A percentile compares a stretch with the other conserved stretches of the same genome.
Conservation (phyloP, 1,140 invertebrate genomes). For the Episyrphus balteatus region DNA sequence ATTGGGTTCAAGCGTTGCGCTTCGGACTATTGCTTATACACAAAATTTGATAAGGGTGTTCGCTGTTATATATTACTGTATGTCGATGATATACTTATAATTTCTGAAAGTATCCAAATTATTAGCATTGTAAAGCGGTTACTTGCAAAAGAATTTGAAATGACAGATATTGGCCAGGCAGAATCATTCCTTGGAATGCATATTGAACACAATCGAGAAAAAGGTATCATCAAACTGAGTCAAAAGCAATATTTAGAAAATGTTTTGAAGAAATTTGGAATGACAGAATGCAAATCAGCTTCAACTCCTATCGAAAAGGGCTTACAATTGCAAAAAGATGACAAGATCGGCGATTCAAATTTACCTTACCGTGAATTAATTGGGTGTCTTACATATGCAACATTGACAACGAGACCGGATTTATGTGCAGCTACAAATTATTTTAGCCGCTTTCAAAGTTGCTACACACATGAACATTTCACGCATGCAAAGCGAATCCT, state of each 20-base stretch:
- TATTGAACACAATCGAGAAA: conserved; percentile 22
- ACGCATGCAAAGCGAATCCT: conserved; percentile 42
- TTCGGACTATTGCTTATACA: not conserved
- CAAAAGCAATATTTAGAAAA: conserved; percentile 29
- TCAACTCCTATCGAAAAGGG: conserved; percentile 23
- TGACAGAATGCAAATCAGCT: conserved; percentile 26
- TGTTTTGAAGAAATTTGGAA: conserved; percentile 27
- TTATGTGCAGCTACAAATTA: too few species aligned
- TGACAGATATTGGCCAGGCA: conserved; percentile 27
- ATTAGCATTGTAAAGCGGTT: conserved; percentile 15
- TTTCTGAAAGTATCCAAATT: conserved; percentile 13
- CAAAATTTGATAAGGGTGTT: not conserved
- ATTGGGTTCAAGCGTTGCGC: not conserved
- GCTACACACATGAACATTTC: too few species aligned
- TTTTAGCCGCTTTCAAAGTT: too few species aligned
- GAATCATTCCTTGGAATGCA: conserved; percentile 28
- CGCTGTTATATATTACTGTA: conserved; percentile 17
- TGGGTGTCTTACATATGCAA: not conserved
- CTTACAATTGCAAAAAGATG: conserved; percentile 12
- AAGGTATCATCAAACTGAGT: conserved; percentile 14
- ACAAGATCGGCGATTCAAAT: conserved; percentile 8
- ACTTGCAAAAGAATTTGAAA: conserved; percentile 30
- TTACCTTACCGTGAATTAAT: conserved; percentile 1
- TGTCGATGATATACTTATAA: conserved; percentile 32
- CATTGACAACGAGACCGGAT: too few species aligned